Conservation (phyloP, 2,888 invertebrate species). For the Nephrotoma appendiculata region DNA sequence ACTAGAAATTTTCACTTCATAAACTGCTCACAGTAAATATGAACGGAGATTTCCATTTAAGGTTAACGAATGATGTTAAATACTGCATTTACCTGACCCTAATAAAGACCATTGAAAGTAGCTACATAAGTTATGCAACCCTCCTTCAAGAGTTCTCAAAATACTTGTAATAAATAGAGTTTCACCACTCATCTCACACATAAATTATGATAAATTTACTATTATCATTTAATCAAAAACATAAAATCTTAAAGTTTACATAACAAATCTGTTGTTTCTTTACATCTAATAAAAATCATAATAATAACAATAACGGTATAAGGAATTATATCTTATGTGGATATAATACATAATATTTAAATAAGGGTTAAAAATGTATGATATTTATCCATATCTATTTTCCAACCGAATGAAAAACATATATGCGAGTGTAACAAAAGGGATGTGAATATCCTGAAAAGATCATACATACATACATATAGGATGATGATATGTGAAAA, state of each 20-base stretch:
- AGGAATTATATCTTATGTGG: background rate
- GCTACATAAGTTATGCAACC: too few relatives aligned
- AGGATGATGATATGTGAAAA: background rate
- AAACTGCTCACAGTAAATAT: too few relatives aligned
- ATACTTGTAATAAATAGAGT: background rate
- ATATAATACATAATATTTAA: background rate
- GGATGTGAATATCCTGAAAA: background rate
- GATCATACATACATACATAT: background rate
- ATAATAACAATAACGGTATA: background rate
- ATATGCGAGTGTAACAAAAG: background rate
- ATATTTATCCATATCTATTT: background rate
- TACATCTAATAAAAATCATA: background rate
- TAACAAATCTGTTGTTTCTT: background rate
- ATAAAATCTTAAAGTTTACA: background rate
- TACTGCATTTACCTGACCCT: too few relatives aligned
- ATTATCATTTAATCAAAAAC: background rate
- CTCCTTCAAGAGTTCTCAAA: background rate
- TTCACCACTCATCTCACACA: background rate
- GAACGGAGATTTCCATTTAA: too few relatives aligned
- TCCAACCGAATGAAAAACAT: background rate
- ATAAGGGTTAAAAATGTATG: background rate
- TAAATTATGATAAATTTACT: background rate
- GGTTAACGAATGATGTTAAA: too few relatives aligned
- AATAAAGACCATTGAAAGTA: too few relatives aligned
- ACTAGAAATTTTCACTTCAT: too few relatives aligned